Percentiles rank a stretch among this genome's conserved stretches.
These are phyloP conservation scores for Caenorhabditis macrosperma DNA, from an alignment of 2,888 invertebrate species.

Conservation along the genomic window DNA sequence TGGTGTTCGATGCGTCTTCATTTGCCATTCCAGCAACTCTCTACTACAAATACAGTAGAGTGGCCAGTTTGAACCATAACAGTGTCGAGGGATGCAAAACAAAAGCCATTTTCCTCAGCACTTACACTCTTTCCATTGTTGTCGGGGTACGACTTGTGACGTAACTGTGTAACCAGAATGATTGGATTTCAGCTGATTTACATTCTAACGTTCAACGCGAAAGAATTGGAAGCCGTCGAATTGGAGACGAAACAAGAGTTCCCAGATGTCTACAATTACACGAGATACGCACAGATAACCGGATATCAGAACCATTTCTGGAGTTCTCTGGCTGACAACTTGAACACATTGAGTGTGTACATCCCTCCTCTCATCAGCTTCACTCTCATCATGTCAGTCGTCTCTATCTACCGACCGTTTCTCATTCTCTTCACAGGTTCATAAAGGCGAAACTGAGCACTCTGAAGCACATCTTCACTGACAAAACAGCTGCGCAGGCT, in stretches of 20 bases:
- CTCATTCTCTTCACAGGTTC: too few species aligned
- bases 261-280: conserved; percentile 8
- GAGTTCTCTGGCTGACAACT: conserved; percentile 20
- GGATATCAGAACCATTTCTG: conserved; percentile 32
- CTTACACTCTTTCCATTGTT: conserved; percentile 20
- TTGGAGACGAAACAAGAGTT: conserved; percentile 6
- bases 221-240: conserved; percentile 12
- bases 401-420: too few species aligned
- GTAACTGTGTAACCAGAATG: not conserved
- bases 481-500: conserved; percentile 40
- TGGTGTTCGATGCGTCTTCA: conserved; percentile 29
- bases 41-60: conserved; percentile 36
- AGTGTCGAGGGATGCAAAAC: not conserved
- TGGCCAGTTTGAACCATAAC: conserved; percentile 1
- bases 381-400: conserved; percentile 15
- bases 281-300: conserved; percentile 24
- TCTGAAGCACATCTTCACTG: conserved; percentile 40
- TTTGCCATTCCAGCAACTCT: conserved; percentile 36
- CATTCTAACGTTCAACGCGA: conserved; percentile 14
- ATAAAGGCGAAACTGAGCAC: conserved; percentile 27
- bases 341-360: conserved; percentile 35
- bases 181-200: conserved; percentile 28
- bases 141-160: conserved; percentile 17
- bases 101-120: conserved; percentile 12
- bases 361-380: conserved; percentile 27